Base-by-base conservation (phyloP, 2,113 vertebrate species). In the Hippopotamus amphibius region DNA sequence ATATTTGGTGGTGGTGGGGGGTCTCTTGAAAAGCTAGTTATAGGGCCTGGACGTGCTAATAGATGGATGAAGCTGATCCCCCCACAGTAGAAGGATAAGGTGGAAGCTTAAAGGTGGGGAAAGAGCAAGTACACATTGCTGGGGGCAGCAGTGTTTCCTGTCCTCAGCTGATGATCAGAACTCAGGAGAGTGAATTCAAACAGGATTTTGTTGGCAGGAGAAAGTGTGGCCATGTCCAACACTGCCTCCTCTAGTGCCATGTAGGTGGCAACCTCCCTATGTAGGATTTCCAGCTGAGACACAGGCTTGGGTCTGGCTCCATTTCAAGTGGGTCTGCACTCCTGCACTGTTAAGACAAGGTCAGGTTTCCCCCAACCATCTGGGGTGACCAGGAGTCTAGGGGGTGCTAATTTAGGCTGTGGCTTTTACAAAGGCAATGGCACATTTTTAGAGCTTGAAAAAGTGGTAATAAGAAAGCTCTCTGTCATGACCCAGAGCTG, bases 401-500 rank as follows among this genome's bases (percentile, higher is more conserved):
- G 19, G 17, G 48, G 15, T 85, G n/a, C 55, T 88, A 81, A 93
- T 93, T 82, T 91, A 85, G 87, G 53, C 13, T 24, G 43, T 84
- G 57, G 57, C 82, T 96, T 93, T 55, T 93, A 59, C 11, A 93
- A 97, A 92, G 30, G 30, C 76, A 93, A 76, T 9, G 61, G 66
- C 53, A 95, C 28, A 72, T 77, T 92, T 97, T 96, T 93, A 66
- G 72, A 94, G 81, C 55, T 85, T 84, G 87, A 69, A 90, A 95
- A 95, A 93, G 80, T 77, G 33, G 17, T 65, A 96, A 94, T 72
- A 85, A 81, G 84, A 96, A 97, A 93, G 80, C 84, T 91, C 83
- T 76, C 68, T 80, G 81, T 63, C 76, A 76, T 90, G 92, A 95
- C 93, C 92, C 92, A 69, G 53, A 65, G 93, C 91, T 79, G 53